phyloP scores from a whole-genome alignment of 1,140 invertebrate species.

The Mamestra configurata region DNA sequence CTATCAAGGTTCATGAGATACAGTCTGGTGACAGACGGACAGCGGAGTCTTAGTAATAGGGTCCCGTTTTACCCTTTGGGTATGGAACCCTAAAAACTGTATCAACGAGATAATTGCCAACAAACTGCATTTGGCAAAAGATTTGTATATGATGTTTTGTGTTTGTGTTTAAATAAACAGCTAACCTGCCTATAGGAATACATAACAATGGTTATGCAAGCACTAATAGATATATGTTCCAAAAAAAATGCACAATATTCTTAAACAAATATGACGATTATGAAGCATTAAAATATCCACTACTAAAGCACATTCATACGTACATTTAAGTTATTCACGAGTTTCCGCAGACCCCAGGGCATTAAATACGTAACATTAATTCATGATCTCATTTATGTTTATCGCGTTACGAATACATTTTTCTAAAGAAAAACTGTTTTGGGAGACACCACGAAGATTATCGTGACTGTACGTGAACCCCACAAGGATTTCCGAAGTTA shows the following conservation, averaged over 20 bases:
- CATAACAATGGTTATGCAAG: too few relatives aligned
- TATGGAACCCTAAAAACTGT: too few relatives aligned
- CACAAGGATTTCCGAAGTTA: slow-evolving; percentile 56
- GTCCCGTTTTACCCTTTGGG: too few relatives aligned
- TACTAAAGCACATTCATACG: neutral
- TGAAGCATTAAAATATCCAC: neutral
- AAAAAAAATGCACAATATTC: neutral
- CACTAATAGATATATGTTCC: too few relatives aligned
- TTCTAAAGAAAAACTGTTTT: slow-evolving; percentile 40
- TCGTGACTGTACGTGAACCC: slow-evolving; percentile 50
- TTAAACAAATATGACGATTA: neutral
- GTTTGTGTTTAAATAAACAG: too few relatives aligned
- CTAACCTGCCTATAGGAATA: too few relatives aligned
- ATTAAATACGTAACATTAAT: slow-evolving; percentile 6
- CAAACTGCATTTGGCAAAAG: too few relatives aligned
- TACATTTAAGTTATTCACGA: neutral
- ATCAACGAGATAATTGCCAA: too few relatives aligned
- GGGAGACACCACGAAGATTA: slow-evolving; percentile 51
- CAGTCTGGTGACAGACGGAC: too few relatives aligned
- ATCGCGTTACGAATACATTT: slow-evolving; percentile 40
- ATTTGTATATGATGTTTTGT: too few relatives aligned
- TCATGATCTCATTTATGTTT: neutral
- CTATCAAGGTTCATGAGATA: too few relatives aligned
- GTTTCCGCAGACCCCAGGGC: neutral
- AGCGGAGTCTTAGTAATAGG: too few relatives aligned